These are phyloP conservation scores for Idris sp. DNA, from an alignment of 1,140 invertebrate species.

Conservation along the genomic window DNA sequence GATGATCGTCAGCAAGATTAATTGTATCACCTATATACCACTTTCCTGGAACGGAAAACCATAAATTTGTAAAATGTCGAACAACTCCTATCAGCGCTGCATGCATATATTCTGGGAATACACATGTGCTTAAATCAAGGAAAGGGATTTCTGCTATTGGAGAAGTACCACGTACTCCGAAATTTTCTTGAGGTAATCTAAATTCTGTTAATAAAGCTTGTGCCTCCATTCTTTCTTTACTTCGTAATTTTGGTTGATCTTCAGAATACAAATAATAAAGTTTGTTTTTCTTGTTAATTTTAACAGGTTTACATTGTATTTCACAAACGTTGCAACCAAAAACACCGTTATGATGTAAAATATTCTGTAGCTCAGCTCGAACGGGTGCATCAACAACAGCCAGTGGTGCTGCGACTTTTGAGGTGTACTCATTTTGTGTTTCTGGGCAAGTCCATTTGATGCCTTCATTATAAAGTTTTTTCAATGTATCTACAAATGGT, in stretches of 20 bases:
- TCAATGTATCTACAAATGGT: slow-evolving; percentile 39
- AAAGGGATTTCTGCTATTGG: slow-evolving; percentile 7
- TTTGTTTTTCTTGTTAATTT: neutral
- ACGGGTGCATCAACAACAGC: slow-evolving; percentile 58
- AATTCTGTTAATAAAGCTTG: neutral
- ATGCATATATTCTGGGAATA: slow-evolving; percentile 35
- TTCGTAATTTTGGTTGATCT: slow-evolving; percentile 7
- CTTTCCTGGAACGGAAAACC: neutral
- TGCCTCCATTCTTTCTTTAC: neutral
- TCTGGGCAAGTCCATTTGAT: slow-evolving; percentile 16
- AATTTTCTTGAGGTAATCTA: neutral
- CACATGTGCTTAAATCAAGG: slow-evolving; percentile 10
- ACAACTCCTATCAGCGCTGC: slow-evolving; percentile 12
- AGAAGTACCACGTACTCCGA: slow-evolving; percentile 53
- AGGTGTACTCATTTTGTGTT: slow-evolving; percentile 4
- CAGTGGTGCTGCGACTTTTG: slow-evolving; percentile 53
- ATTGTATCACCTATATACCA: slow-evolving; percentile 1
- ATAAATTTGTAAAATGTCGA: neutral
- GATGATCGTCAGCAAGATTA: neutral
- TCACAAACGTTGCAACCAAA: slow-evolving; percentile 62
- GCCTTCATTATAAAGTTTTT: neutral
- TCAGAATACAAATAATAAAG: slow-evolving; percentile 9
- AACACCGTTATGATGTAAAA: slow-evolving; percentile 44
- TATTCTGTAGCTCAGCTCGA: slow-evolving; percentile 62
- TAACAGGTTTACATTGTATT: slow-evolving; percentile 4